These are phyloP conservation scores for Ips typographus DNA, from an alignment of 1,140 invertebrate genomes.

Conservation along the genomic window DNA sequence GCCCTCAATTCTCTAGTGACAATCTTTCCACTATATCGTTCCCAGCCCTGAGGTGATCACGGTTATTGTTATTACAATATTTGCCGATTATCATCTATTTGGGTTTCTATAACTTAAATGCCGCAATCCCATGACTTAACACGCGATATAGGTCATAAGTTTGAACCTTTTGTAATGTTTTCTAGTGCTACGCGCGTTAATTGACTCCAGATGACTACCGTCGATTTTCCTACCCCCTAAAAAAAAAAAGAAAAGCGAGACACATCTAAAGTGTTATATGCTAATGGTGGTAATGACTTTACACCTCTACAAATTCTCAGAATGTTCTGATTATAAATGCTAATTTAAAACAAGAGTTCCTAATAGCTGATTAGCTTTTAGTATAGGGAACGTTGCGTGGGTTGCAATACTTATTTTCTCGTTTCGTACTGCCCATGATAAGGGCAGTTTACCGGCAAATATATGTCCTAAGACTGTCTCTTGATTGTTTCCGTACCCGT, in stretches of 20 bases:
- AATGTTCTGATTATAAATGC: slow-evolving; percentile 35
- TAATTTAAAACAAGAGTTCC: slow-evolving; percentile 32
- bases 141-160: no score
- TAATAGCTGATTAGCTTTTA: slow-evolving; percentile 29
- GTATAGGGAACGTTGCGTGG: slow-evolving; percentile 26
- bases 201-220: no score
- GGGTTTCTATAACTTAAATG: no score
- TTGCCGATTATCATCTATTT: no score
- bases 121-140: no score
- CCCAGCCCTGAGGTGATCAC: no score
- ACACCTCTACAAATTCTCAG: slow-evolving; percentile 33
- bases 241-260: slow-evolving; percentile 7
- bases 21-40: no score
- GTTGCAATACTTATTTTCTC: slow-evolving; percentile 25
- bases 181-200: no score
- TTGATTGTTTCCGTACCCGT: slow-evolving; percentile 14
- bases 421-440: slow-evolving; percentile 15
- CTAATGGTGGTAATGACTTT: slow-evolving; percentile 34
- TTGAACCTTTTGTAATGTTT: no score
- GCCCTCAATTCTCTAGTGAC: no score
- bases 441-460: slow-evolving; percentile 19
- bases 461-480: slow-evolving; percentile 12
- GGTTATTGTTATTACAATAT: no score
- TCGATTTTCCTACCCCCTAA: no score
- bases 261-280: slow-evolving; percentile 27